Conservation (phyloP, 92 coral and sea anemone species). For the Pocillopora grandis region DNA sequence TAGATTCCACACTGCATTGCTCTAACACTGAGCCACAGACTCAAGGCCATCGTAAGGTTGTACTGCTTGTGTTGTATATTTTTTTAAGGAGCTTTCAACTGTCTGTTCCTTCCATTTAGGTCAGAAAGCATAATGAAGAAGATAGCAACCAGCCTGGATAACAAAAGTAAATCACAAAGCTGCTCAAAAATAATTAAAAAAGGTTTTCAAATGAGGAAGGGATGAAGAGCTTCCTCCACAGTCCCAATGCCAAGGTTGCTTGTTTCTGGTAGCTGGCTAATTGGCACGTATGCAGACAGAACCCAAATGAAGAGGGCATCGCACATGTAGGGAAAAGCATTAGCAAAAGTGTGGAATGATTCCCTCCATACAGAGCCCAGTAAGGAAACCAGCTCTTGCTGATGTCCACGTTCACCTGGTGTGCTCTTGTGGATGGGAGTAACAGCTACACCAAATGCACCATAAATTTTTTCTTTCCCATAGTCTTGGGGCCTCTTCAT, state of each 20-base stretch:
- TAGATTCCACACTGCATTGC: no score
- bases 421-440: not conserved
- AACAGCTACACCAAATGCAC: not conserved
- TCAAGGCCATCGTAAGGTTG: no score
- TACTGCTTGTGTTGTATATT: no score
- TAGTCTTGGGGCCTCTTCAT: no score
- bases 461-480: no score
- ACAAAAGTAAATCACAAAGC: not conserved
- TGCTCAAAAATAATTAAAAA: not conserved
- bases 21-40: no score
- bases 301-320: not conserved
- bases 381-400: not conserved
- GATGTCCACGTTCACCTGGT: not conserved
- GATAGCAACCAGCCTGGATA: slow-evolving; percentile 42
- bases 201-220: not conserved
- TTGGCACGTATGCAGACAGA: not conserved
- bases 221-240: slow-evolving; percentile 5
- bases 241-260: not conserved
- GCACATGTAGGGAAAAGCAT: not conserved
- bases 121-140: slow-evolving; percentile 52
- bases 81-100: not conserved
- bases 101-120: slow-evolving; percentile 19
- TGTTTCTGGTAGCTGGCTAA: not conserved
- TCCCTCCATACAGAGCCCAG: not conserved
- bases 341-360: not conserved